Percentiles rank a stretch among this genome's conserved stretches.
Evolutionary conservation across 2,113 vertebrate genomes (phyloP).

Genomic region (crab-eating macaque (Macaca fascicularis)): DNA sequence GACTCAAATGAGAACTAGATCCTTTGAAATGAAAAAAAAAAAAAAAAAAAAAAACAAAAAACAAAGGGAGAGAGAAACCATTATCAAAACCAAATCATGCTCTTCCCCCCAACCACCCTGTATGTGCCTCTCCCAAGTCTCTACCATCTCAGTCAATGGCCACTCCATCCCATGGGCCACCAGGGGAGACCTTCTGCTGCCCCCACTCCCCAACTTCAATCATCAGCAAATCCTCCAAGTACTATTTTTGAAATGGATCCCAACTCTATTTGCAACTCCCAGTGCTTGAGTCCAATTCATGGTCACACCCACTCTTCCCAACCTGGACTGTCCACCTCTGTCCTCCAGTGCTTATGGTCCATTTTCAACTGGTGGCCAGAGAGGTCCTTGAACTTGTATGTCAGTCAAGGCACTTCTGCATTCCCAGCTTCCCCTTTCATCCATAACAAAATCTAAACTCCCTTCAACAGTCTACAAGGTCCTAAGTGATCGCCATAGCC

Average conservation of each 20-base stretch:
- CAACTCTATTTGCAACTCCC: neutral
- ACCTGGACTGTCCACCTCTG: neutral
- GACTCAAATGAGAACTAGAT: neutral
- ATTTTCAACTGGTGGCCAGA: neutral
- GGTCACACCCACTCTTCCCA: neutral
- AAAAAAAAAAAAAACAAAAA: neutral
- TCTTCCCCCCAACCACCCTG: no score
- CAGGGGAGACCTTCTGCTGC: neutral
- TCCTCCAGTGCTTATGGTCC: neutral
- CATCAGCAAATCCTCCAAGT: neutral
- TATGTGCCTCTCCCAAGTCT: neutral
- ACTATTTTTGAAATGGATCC: neutral
- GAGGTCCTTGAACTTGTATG: neutral
- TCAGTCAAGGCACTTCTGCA: neutral
- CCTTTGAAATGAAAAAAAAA: neutral
- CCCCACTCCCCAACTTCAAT: neutral
- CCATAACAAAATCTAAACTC: neutral
- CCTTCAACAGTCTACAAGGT: neutral
- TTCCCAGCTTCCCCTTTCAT: neutral
- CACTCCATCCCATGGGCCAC: neutral
- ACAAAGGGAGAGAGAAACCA: neutral
- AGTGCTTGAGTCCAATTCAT: rapidly evolving
- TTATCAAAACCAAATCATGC: neutral
- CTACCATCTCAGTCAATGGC: neutral
- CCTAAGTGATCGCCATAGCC: rapidly evolving